Base-by-base conservation (phyloP, 1,140 invertebrate species). In the Oncopodura yosiiana region DNA sequence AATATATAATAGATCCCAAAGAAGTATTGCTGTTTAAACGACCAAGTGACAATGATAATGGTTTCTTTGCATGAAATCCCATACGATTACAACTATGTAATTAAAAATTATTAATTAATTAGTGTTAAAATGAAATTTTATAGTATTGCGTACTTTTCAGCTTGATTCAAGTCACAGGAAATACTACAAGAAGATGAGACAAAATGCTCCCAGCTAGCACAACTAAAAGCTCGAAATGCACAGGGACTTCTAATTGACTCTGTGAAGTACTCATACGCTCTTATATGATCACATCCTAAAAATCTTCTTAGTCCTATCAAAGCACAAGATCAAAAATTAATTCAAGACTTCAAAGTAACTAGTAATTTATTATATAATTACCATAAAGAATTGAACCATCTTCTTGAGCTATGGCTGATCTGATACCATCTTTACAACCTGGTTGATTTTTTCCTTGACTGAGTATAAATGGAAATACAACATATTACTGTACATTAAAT, bases 241-340 rank as follows among this genome's bases (percentile, higher is more conserved):
- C 88, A 92, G 1, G 71, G 66, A 1, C 78, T 76, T 14, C 81
- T 81, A 42, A 94, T 83, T 50, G 86, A 90, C 68, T 94, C 89
- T 0, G 79, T 84, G 66, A 91, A 94, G 65, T 82, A 84, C 61
- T 89, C 81, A 65, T 88, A 81, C 56, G 86, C 86, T 36, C 87
- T 73, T 23, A 89, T 78, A 66, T 93, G 89, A 68, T 89, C 86
- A 67, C 89, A 93, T 14, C 84, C 80, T 1, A 92, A 71, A 65
- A 82, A 86, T 58, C 82, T 77, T 50, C 82, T 78, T 23, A 91
- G 74, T 26, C 83, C 83, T 74, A 43, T 36, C 14, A 12, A 50
- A 43, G 12, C 19, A 44, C 60, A 67, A 78, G 73, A 50, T 78
- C 65, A 5, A 73, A 9, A 8, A 42, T 21, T 42, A 8, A 8